Evolutionary conservation across 2,888 invertebrate genomes (phyloP).

Genomic region (Plagodis dolabraria): DNA sequence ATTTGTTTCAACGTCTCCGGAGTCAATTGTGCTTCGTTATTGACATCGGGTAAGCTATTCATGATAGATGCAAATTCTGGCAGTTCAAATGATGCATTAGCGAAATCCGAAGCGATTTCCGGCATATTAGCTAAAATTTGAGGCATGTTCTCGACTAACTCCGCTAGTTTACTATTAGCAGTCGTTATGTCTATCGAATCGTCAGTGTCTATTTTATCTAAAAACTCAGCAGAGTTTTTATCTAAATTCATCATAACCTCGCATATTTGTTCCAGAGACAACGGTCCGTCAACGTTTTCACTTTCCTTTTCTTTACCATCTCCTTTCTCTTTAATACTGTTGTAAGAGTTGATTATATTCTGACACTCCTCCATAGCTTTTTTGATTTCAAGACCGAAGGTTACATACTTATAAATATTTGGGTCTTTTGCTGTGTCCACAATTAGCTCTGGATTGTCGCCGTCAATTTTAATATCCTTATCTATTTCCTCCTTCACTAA

Average conservation of each 20-base stretch:
- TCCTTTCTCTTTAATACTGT: constrained; percentile 57
- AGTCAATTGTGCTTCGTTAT: constrained; percentile 71
- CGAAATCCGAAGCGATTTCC: constrained; percentile 72
- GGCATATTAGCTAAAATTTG: constrained; percentile 78
- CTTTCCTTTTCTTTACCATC: constrained; percentile 52
- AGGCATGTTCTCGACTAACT: constrained; percentile 75
- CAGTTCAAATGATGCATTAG: constrained; percentile 68
- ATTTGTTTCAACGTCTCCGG: constrained; percentile 80
- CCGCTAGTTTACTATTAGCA: constrained; percentile 65
- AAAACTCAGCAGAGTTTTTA: constrained; percentile 67
- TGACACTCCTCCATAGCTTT: constrained; percentile 80
- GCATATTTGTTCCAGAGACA: constrained; percentile 72
- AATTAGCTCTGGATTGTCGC: constrained; percentile 33
- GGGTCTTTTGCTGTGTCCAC: constrained; percentile 53
- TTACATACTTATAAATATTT: constrained; percentile 69
- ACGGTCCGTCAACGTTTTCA: constrained; percentile 46
- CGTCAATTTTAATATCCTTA: constrained; percentile 36
- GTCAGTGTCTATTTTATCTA: constrained; percentile 65
- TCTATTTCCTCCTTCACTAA: constrained; percentile 52
- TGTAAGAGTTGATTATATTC: constrained; percentile 75
- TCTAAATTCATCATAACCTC: constrained; percentile 76
- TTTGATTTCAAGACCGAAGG: constrained; percentile 74
- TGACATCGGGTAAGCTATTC: constrained; percentile 69
- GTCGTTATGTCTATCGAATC: constrained; percentile 57
- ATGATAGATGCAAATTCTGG: constrained; percentile 76